Base-by-base conservation (phyloP, 2,888 invertebrate genomes). In the Timandra comae region DNA sequence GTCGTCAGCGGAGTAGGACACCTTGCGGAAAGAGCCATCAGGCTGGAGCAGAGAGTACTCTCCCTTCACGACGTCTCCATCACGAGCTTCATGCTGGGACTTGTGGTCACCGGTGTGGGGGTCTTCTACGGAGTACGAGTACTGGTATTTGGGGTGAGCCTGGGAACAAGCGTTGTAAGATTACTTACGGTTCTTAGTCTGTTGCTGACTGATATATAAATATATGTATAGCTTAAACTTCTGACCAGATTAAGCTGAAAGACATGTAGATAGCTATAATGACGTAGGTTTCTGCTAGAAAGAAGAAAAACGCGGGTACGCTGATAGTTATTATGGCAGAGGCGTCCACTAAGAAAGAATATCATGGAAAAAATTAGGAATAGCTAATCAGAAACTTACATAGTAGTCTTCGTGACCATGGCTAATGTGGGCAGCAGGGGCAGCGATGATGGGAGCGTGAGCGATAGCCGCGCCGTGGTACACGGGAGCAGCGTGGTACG, bases 51-150 rank as follows among this genome's bases (percentile, higher is more conserved):
- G 75, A 16, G 88, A 88, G 72, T 91, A 91, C 51, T 90, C 88
- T 38, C 91, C 91, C 63, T 88, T 88, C 31, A 91, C 90, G 27
- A 87, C 87, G 48, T 90, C 88, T 12, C 91, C 91, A 59, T 88
- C 87, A 26, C 87, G 84, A 52, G 73, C 73, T 61, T 89, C 89
- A 33, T 86, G 79, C 63, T 89, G 89, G 53, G 88, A 84, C 65
- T 89, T 89, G 70, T 88, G 87, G 74, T 89, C 89, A 7, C 89
- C 90, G 36, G 89, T 88, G 55, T 88, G 87, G 1, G 85, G 86
- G 52, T 89, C 89, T 43, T 87, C 85, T 39, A 87, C 88, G 38
- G 89, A 88, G 68, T 89, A 89, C 1, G 88, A 87, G 71, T 87
- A 88, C 29, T 87, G 78, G 74, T 89, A 89, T 63, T 89, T 88